A percentile compares a stretch with the other conserved stretches of the same genome.
phyloP scores from a whole-genome alignment of 2,113 vertebrate species.

The Syngnathus floridae region DNA sequence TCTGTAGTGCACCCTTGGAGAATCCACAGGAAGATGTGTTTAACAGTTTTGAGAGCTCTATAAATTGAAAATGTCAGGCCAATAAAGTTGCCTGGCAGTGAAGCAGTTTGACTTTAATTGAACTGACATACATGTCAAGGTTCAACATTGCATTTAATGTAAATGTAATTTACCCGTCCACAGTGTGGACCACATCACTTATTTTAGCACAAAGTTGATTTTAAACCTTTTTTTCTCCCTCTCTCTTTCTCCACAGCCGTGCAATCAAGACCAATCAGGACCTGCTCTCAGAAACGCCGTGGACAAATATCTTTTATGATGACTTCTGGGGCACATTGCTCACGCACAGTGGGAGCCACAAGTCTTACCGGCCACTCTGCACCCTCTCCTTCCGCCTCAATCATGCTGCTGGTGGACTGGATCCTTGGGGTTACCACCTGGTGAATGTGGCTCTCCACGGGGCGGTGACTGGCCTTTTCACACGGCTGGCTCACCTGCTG shows the following conservation, averaged over 20 bases:
- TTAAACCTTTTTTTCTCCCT: conserved; percentile 3
- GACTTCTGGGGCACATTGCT: conserved; percentile 98
- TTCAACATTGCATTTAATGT: conserved; percentile 1
- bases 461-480: conserved; percentile 84
- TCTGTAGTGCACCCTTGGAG: conserved; percentile 11
- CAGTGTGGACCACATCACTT: not conserved
- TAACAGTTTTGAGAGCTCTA: conserved; percentile 15
- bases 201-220: not conserved
- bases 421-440: conserved; percentile 94
- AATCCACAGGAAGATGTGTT: not conserved
- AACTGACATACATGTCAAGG: conserved; percentile 9
- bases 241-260: conserved; percentile 73
- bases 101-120: conserved; percentile 10
- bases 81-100: conserved; percentile 5
- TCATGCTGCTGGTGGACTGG: conserved; percentile 82
- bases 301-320: conserved; percentile 95
- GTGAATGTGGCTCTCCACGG: conserved; percentile 87
- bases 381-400: conserved; percentile 96
- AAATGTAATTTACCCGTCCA: not conserved
- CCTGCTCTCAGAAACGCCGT: conserved; percentile 92
- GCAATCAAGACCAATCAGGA: conserved; percentile 99
- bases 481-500: conserved; percentile 82
- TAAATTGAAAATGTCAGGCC: conserved; percentile 12
- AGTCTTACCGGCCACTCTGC: conserved; percentile 94
- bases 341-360: conserved; percentile 97